Conservation (phyloP, 2,888 invertebrate species). For the Drosophila engyochracea region DNA sequence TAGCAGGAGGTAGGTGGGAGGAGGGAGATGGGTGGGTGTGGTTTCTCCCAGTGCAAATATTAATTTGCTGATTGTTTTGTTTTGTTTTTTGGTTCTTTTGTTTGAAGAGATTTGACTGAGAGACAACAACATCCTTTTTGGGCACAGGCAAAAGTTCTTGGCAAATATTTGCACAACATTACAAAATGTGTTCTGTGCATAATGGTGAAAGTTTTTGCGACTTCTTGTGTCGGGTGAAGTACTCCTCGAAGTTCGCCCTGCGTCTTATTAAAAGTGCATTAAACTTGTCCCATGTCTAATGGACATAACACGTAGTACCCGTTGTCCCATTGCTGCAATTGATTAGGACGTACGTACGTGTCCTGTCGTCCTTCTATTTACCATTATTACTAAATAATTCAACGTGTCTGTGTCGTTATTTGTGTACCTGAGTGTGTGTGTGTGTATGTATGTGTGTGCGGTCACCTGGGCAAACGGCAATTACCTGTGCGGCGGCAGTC, state of each 20-base stretch:
- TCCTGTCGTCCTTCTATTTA: constrained; percentile 42
- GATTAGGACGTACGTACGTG: constrained; percentile 70
- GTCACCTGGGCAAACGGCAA: constrained; percentile 63
- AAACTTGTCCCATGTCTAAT: constrained; percentile 61
- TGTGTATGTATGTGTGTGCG: constrained; percentile 18
- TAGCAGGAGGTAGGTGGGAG: not conserved
- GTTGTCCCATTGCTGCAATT: constrained; percentile 71
- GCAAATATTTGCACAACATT: constrained; percentile 66
- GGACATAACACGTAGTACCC: constrained; percentile 41
- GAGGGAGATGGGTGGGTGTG: not conserved
- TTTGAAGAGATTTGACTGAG: constrained; percentile 20
- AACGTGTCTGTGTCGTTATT: constrained; percentile 46
- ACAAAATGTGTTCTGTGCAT: constrained; percentile 16
- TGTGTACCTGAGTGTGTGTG: not conserved
- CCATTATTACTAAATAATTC: constrained; percentile 75
- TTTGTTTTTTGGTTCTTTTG: constrained; percentile 29
- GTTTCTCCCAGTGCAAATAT: constrained; percentile 65
- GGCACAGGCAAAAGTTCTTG: constrained; percentile 42
- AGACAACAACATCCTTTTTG: not conserved
- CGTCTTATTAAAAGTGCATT: constrained; percentile 83
- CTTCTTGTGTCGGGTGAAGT: not conserved
- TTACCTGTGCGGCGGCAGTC: constrained; percentile 48
- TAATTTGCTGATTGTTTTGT: constrained; percentile 74
- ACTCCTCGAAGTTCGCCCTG: constrained; percentile 9
- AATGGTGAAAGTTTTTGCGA: constrained; percentile 1